Conservation (phyloP, 2,797 vertebrate species). For the Furcifer pardalis region DNA sequence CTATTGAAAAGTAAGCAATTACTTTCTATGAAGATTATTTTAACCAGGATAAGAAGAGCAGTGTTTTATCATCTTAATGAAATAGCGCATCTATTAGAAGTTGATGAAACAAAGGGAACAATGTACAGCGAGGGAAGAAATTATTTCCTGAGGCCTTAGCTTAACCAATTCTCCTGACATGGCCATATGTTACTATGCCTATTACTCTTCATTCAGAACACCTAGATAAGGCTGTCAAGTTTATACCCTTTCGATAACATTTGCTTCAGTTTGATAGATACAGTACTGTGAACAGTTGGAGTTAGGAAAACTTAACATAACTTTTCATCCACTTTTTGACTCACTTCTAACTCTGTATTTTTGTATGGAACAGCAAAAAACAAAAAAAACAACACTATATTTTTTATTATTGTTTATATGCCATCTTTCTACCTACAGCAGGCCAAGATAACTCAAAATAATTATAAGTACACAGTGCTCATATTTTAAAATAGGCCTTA, state of each 20-base stretch:
- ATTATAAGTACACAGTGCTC: no score
- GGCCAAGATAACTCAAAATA: no score
- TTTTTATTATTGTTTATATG: no score
- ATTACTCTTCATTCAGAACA: background rate
- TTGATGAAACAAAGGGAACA: background rate
- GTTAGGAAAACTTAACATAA: background rate
- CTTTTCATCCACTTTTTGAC: background rate
- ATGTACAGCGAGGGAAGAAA: background rate
- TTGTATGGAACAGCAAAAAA: background rate
- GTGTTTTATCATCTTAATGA: conserved; percentile 12
- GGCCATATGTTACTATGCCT: background rate
- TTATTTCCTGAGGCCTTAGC: background rate
- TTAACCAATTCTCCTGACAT: background rate
- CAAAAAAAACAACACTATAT: no score
- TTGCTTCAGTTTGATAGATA: background rate
- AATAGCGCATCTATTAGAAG: background rate
- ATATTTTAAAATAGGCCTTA: no score
- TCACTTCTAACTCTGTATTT: background rate
- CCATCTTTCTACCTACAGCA: no score
- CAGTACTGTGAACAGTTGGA: background rate
- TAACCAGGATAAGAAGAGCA: conserved; percentile 30
- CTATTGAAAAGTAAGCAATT: conserved; percentile 22
- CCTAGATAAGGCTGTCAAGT: background rate
- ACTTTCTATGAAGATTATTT: conserved; percentile 16
- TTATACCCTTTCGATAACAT: conserved; percentile 6